Evolutionary conservation across 1,140 invertebrate genomes (phyloP).

Genomic region (Drosophila nikananu): DNA sequence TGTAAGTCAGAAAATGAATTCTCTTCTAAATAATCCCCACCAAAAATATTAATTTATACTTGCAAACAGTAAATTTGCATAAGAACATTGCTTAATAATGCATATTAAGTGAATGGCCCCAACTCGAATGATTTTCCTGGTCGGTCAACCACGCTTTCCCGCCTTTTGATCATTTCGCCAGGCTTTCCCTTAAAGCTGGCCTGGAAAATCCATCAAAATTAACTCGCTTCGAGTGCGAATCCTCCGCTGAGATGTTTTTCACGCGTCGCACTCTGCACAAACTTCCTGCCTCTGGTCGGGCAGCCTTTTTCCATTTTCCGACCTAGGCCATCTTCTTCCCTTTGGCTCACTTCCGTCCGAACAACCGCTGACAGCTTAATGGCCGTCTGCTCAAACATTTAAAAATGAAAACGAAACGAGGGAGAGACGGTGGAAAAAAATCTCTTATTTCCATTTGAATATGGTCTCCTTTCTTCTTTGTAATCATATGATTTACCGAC

Average conservation of each 20-base stretch:
- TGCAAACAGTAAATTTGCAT: conserved; percentile 5
- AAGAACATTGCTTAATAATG: conserved; percentile 54
- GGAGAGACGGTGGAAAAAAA: conserved; percentile 39
- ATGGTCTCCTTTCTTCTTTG: conserved; percentile 50
- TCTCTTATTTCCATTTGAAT: conserved; percentile 42
- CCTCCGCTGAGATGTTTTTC: conserved; percentile 59
- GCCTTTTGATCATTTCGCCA: conserved; percentile 26
- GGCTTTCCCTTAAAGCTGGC: conserved; percentile 21
- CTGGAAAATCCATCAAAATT: conserved; percentile 53
- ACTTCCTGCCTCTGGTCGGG: conserved; percentile 50
- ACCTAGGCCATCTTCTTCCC: conserved; percentile 33
- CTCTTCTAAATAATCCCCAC: no score
- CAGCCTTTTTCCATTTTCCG: conserved; percentile 25
- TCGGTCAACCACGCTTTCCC: conserved; percentile 30
- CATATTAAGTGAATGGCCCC: conserved; percentile 43
- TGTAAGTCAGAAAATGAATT: not conserved
- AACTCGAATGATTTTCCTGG: conserved; percentile 17
- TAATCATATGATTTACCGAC: conserved; percentile 73
- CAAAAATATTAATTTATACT: not conserved
- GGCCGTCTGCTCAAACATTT: conserved; percentile 60
- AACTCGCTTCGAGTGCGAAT: conserved; percentile 44
- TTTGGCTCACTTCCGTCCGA: conserved; percentile 53
- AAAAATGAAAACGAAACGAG: conserved; percentile 42
- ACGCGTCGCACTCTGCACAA: conserved; percentile 48
- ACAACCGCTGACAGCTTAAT: conserved; percentile 73